Percentiles rank a stretch among this genome's conserved stretches.
These are phyloP conservation scores for Sclerodermus sp. DNA, from an alignment of 2,888 invertebrate species.

Conservation along the genomic window DNA sequence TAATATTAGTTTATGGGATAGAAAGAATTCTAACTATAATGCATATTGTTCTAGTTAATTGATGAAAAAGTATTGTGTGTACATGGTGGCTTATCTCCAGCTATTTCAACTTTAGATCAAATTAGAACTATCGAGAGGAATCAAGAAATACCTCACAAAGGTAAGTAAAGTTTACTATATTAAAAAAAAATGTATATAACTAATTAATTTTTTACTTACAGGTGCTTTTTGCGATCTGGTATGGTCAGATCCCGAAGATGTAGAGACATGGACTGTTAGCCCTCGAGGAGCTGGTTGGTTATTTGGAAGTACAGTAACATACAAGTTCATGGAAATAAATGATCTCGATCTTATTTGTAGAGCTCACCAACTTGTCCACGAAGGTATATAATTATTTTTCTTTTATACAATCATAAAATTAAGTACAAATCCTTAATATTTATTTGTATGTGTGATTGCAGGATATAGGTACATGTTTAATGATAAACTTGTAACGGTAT, in stretches of 20 bases:
- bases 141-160: constrained; percentile 98
- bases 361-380: constrained; percentile 98
- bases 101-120: constrained; percentile 95
- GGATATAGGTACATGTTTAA: constrained; percentile 98
- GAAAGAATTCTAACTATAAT: background rate
- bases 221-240: constrained; percentile 97
- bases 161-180: constrained; percentile 37
- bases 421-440: background rate
- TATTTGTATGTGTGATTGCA: constrained; percentile 59
- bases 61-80: constrained; percentile 97
- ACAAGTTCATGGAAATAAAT: constrained; percentile 93
- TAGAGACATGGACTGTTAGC: constrained; percentile 90
- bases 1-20: background rate
- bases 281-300: constrained; percentile 98
- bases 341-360: constrained; percentile 91
- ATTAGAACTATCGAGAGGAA: constrained; percentile 93
- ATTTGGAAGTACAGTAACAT: constrained; percentile 92
- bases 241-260: constrained; percentile 99
- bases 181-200: background rate
- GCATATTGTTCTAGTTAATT: constrained; percentile 72
- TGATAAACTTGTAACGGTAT: constrained; percentile 94
- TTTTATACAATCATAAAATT: too few species aligned
- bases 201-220: constrained; percentile 22
- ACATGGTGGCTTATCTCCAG: constrained; percentile 96
- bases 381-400: constrained; percentile 72